Conservation (phyloP, 2,797 vertebrate genomes). For the Emys orbicularis region DNA sequence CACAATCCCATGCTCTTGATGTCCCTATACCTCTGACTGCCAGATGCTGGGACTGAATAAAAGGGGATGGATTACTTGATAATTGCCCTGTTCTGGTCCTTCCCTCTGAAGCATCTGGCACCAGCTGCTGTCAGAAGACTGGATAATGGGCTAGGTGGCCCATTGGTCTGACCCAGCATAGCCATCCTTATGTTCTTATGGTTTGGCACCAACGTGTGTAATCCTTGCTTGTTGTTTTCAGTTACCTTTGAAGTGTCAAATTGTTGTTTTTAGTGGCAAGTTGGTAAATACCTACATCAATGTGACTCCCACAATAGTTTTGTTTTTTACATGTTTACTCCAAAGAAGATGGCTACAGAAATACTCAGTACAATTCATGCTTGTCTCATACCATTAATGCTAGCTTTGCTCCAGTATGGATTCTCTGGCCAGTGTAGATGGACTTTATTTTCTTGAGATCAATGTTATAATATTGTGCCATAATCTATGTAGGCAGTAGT, state of each 20-base stretch:
- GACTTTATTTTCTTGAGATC: background rate
- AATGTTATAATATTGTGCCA: background rate
- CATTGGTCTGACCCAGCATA: too few species aligned
- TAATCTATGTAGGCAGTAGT: background rate
- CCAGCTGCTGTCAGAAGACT: too few species aligned
- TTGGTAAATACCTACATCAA: background rate
- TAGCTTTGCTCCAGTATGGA: background rate
- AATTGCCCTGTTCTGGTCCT: too few species aligned
- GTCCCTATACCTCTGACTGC: too few species aligned
- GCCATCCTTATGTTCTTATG: too few species aligned
- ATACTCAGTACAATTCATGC: background rate
- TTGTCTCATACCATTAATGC: background rate
- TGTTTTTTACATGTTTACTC: background rate
- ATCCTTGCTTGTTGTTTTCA: slow-evolving; percentile 14
- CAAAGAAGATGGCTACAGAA: background rate
- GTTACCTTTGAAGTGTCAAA: slow-evolving; percentile 15
- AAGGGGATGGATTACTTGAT: too few species aligned
- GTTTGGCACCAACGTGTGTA: slow-evolving; percentile 5
- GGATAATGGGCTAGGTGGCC: too few species aligned
- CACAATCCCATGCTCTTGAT: too few species aligned
- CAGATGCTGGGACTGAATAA: too few species aligned
- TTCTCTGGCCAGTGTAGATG: background rate
- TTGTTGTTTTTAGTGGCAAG: slow-evolving; percentile 9
- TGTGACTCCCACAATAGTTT: background rate
- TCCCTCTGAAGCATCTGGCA: too few species aligned